These are phyloP conservation scores for Pseudopipra pipra DNA, from an alignment of 2,113 vertebrate species.

Conservation along the genomic window DNA sequence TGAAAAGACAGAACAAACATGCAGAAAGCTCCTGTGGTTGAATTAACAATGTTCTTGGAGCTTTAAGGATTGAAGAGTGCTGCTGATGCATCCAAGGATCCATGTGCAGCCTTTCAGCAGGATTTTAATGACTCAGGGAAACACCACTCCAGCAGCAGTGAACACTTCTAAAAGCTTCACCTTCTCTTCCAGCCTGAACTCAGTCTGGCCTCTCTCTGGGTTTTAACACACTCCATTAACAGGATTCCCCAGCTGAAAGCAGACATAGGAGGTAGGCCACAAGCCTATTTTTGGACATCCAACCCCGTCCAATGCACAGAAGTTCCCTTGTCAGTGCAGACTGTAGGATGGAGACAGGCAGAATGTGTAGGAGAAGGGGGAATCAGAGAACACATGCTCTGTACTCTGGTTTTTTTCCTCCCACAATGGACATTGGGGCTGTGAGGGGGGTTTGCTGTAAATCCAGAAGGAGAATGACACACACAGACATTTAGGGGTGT, in stretches of 20 bases:
- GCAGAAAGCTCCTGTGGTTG: background rate
- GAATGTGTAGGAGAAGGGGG: background rate
- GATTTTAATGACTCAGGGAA: slow-evolving; percentile 11
- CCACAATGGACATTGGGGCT: background rate
- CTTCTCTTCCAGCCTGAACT: background rate
- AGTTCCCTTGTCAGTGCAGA: background rate
- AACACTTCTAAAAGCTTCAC: slow-evolving; percentile 22
- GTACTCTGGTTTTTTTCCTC: too few species aligned
- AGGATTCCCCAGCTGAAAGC: background rate
- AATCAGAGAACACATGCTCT: background rate
- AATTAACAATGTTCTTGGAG: background rate
- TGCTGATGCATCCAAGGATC: background rate
- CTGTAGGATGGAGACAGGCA: background rate
- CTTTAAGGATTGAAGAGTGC: background rate
- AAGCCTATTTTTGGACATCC: background rate
- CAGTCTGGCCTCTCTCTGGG: background rate
- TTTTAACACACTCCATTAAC: slow-evolving; percentile 24
- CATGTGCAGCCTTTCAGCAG: background rate
- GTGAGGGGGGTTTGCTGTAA: background rate
- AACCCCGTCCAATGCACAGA: fast-evolving
- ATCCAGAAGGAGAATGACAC: background rate
- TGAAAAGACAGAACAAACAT: background rate
- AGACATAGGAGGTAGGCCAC: background rate
- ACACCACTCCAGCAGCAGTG: background rate
- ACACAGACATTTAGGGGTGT: background rate